A percentile compares a stretch with the other conserved stretches of the same genome.
Conservation (phyloP, 2,888 invertebrate species). For the Microctonus brassicae region DNA sequence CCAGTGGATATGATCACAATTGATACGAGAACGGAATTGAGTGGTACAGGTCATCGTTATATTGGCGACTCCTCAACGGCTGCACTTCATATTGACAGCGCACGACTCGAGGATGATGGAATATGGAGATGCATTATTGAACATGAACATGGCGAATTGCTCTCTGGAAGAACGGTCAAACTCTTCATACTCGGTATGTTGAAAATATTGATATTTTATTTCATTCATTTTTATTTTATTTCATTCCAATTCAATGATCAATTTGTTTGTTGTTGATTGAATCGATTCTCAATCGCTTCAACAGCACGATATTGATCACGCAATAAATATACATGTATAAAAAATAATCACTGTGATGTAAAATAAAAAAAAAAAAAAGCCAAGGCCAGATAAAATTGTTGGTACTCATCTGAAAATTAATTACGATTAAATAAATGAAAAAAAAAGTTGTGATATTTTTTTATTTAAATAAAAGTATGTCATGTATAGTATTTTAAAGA, state of each 20-base stretch:
- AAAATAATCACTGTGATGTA: neutral
- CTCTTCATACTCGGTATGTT: constrained; percentile 77
- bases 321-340: neutral
- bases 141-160: constrained; percentile 76
- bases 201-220: constrained; percentile 22
- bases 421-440: neutral
- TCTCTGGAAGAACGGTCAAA: constrained; percentile 77
- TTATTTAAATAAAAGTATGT: neutral
- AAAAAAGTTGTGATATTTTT: neutral
- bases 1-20: constrained; percentile 68
- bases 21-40: constrained; percentile 67
- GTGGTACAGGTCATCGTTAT: constrained; percentile 67
- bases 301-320: neutral
- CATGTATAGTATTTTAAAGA: neutral
- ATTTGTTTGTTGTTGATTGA: constrained; percentile 1
- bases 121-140: constrained; percentile 80
- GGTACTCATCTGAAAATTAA: neutral
- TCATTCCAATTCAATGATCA: neutral
- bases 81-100: constrained; percentile 72
- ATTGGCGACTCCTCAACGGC: constrained; percentile 67
- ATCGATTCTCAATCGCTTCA: neutral
- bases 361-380: too few species aligned
- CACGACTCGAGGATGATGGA: constrained; percentile 77
- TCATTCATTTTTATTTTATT: constrained; percentile 14
- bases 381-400: neutral